Evolutionary conservation across 2,888 invertebrate species (phyloP), one percentile per base, ranked within the genome.

Genomic region (Choristoneura rosaceana): DNA sequence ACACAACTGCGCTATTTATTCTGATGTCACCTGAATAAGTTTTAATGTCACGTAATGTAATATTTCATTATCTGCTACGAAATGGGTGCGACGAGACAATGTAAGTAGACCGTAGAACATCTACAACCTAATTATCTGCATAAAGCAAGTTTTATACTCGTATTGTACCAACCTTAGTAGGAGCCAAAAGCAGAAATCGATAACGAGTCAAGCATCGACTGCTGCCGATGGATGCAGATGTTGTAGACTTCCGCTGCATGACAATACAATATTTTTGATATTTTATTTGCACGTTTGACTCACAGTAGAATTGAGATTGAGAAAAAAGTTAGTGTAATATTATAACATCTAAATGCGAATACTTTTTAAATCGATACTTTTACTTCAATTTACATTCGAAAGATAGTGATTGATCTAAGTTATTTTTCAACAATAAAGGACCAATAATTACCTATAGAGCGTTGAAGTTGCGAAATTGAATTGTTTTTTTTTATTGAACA

Each of bases 51-150:
- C 69, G 63, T 75, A 61, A 80, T 82, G 73, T 84, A 78, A 83
- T 83, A 89, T 90, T 90, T 90, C 84, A 88, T 88, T 89, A 86
- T 87, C 84, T 82, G 90, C 90, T 84, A 87, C 90, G 79, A 85
- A 86, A 89, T 85, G 88, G 92, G 91, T 89, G 88, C 92, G 88
- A 89, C 93, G 93, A 91, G 92, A 90, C 89, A 85, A 92, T 88
- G 93, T 93, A 92, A 93, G 93, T 93, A 91, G 89, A 84, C 89
- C 87, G 85, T 86, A 87, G 83, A 83, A 84, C 87, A 89, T 87
- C 90, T 71, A 60, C 71, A 71, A 71, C 61, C 34, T 66, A 85
- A 85, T 83, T 89, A 80, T 83, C 87, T 85, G 85, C 87, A 59
- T 84, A 86, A 83, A 83, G 84, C 84, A 81, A 78, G 74, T 79